Base-by-base conservation (phyloP, 2,888 invertebrate species). In the Campoplex capitator region DNA sequence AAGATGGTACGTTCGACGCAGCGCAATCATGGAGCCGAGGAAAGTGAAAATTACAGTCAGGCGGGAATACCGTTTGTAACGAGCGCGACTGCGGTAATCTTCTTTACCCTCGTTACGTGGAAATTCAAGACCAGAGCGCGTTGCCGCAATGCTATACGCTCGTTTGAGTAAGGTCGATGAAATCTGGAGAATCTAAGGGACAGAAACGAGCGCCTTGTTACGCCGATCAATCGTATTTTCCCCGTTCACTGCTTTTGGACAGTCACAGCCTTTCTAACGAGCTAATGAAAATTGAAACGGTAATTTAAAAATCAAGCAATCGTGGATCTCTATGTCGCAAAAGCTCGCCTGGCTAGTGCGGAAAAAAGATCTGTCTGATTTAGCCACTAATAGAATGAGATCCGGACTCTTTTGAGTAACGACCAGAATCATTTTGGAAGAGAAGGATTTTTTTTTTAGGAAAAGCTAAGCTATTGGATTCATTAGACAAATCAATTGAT, bases 211-310 rank as follows among this genome's bases (percentile, higher is more conserved):
- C 76, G 68, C 79, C 84, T 82, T 28, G 67, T 65, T 35, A 65
- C 35, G 45, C 79, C 84, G 87, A 87, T 85, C 84, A 87, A 78
- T 85, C 88, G 85, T 88, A 87, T 88, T 82, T 86, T 79, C 74
- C 77, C 62, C 76, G 51, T 73, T 82, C 79, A 85, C 83, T 75
- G 70, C 73, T 82, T 80, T 77, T 83, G 73, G 76, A 23, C 67
- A 76, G 62, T 71, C 71, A 62, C 56, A 89, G 83, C 88, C 84
- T 87, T 78, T 65, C 82, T 67, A 58, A 79, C 83, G 84, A 83
- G 82, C 74, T 81, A 77, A 82, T 76, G 85, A 84, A 88, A 90
- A 89, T 90, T 90, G 86, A 89, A 89, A 88, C 85, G 89, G 87
- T 89, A 89, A 89, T 89, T 86, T 85, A 87, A 82, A 76, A 88